Evolutionary conservation across 2,113 vertebrate species (phyloP).

Genomic region (Genyomyrus donnyi): DNA sequence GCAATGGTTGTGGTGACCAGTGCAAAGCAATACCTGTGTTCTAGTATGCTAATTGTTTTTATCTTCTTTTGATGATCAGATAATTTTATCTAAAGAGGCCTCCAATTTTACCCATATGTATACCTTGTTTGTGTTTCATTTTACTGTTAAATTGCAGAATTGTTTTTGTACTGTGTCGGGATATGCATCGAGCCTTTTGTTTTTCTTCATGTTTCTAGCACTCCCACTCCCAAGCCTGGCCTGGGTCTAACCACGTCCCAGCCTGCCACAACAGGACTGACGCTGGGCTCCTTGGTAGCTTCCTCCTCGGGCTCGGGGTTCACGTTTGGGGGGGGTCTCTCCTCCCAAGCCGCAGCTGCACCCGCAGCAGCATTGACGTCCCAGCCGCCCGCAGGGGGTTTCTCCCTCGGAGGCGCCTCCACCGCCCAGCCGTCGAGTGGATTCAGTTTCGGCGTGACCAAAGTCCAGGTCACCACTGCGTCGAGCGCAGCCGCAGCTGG

Average conservation of each 20-base stretch:
- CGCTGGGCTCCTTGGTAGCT: conserved; percentile 51
- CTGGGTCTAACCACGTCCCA: conserved; percentile 52
- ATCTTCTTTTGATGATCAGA: neutral
- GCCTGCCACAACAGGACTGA: conserved; percentile 50
- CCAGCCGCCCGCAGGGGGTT: conserved; percentile 16
- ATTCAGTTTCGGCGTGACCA: conserved; percentile 58
- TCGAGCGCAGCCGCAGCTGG: conserved; percentile 39
- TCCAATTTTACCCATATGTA: neutral
- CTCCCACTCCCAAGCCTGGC: conserved; percentile 55
- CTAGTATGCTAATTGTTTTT: neutral
- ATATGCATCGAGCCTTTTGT: neutral
- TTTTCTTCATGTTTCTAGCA: conserved; percentile 23
- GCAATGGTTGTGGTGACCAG: neutral
- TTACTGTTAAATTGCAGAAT: neutral
- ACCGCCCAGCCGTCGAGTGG: conserved; percentile 29
- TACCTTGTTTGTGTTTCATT: neutral
- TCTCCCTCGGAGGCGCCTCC: conserved; percentile 17
- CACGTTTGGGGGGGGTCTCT: conserved; percentile 37
- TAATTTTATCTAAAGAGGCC: neutral
- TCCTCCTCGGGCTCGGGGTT: conserved; percentile 51
- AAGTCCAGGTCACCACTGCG: conserved; percentile 50
- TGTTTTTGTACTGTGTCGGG: neutral
- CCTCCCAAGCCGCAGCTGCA: conserved; percentile 37
- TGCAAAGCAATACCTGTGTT: neutral
- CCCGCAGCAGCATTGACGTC: conserved; percentile 29